Percentiles rank a stretch among this genome's conserved stretches.
These are phyloP conservation scores for Pteromalus puparum DNA, from an alignment of 1,140 invertebrate species.

Conservation along the genomic window DNA sequence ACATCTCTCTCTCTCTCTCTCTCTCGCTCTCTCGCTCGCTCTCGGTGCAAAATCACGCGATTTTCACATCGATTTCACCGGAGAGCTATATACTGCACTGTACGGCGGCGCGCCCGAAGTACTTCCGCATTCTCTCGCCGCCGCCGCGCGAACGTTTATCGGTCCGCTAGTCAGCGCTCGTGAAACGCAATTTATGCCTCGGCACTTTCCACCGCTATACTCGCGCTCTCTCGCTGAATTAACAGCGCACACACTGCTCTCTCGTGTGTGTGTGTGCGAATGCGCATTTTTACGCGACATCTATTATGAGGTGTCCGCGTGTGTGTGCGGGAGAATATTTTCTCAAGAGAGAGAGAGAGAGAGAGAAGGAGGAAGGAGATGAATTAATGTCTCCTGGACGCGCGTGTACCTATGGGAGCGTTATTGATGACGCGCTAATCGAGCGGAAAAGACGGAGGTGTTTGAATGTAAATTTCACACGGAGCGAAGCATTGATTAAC, in stretches of 20 bases:
- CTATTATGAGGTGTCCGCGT: neutral
- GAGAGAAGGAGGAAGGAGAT: neutral
- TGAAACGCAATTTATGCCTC: constrained; percentile 55
- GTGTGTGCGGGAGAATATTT: neutral
- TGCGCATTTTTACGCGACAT: constrained; percentile 45
- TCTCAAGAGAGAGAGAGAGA: neutral
- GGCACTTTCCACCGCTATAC: constrained; percentile 37
- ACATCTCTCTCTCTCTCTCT: constrained; percentile 6
- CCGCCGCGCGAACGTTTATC: constrained; percentile 45
- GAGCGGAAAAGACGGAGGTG: constrained; percentile 26
- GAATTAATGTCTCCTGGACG: neutral
- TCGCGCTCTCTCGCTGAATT: constrained; percentile 39
- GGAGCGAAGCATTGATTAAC: neutral
- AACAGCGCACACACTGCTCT: constrained; percentile 25
- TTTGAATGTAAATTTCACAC: neutral
- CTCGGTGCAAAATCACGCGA: constrained; percentile 50
- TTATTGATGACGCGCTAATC: constrained; percentile 40
- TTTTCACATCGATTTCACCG: constrained; percentile 51
- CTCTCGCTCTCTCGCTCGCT: neutral
- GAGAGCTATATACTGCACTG: neutral
- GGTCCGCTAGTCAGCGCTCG: constrained; percentile 55
- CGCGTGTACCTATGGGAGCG: neutral
- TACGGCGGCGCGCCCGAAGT: constrained; percentile 42
- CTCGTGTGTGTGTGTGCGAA: neutral
- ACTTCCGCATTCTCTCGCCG: constrained; percentile 50